Percentiles rank a stretch among this genome's conserved stretches.
Conservation (phyloP, 2,797 vertebrate genomes). For the Ispidina picta region DNA sequence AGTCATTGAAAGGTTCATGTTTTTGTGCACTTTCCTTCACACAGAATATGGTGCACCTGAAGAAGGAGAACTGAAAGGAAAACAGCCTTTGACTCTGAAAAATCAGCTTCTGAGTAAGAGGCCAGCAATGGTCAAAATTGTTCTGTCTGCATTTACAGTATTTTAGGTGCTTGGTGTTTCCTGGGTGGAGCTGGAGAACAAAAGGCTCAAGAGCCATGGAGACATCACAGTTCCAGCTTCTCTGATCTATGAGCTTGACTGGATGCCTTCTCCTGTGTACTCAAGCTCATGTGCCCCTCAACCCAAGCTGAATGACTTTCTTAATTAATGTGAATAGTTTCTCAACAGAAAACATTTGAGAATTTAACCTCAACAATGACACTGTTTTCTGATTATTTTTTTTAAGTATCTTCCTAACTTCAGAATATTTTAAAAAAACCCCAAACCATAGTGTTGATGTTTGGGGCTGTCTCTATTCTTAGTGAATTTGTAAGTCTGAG, state of each 20-base stretch:
- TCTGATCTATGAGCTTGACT: neutral
- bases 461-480: neutral
- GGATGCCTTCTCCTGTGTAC: neutral
- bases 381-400: neutral
- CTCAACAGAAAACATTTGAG: neutral
- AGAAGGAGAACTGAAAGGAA: constrained; percentile 85
- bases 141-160: neutral
- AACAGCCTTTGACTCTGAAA: constrained; percentile 83
- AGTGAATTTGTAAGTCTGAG: no score
- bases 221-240: neutral
- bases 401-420: neutral
- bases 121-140: neutral
- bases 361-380: neutral
- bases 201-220: neutral
- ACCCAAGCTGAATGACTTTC: neutral
- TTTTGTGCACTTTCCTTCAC: neutral
- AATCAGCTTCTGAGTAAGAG: constrained; percentile 91
- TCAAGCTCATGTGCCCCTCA: neutral
- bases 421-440: neutral
- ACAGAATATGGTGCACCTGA: constrained; percentile 91
- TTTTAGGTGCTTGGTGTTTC: neutral
- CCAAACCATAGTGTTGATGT: neutral
- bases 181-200: neutral
- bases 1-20: neutral
- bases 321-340: neutral